Conservation (phyloP, 2,113 vertebrate species). For the Callionymus lyra region DNA sequence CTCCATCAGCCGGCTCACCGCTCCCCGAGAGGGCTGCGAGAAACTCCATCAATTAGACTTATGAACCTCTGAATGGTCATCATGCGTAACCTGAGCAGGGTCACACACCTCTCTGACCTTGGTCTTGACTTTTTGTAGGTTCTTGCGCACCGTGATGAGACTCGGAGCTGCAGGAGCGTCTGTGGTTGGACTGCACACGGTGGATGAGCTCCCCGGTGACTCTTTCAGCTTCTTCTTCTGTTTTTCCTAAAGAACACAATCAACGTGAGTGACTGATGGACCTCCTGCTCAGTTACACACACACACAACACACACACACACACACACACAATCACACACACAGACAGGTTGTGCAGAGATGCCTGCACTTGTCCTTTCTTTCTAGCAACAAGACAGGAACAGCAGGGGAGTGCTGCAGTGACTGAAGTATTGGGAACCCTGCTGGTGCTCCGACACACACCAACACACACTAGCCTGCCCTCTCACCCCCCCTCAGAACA, state of each 20-base stretch:
- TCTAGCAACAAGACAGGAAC: constrained; percentile 52
- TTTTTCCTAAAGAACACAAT: constrained; percentile 28
- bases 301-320: too few species aligned
- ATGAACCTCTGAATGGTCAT: too few species aligned
- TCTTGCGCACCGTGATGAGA: constrained; percentile 71
- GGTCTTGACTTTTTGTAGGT: constrained; percentile 71
- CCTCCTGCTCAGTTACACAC: constrained; percentile 3
- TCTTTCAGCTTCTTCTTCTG: constrained; percentile 89
- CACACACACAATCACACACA: background rate
- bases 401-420: constrained; percentile 51
- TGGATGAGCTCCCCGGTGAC: constrained; percentile 62
- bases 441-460: constrained; percentile 35
- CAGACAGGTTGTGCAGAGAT: constrained; percentile 22
- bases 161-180: constrained; percentile 64
- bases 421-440: constrained; percentile 52
- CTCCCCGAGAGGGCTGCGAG: constrained; percentile 72
- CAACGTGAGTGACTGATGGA: constrained; percentile 2
- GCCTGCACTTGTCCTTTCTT: constrained; percentile 55
- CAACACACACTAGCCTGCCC: too few species aligned
- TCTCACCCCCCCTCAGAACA: constrained; percentile 12
- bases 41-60: too few species aligned
- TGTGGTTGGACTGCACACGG: constrained; percentile 63
- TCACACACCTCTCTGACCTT: constrained; percentile 79
- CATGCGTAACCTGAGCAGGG: too few species aligned
- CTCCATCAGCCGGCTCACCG: constrained; percentile 95